These are phyloP conservation scores for Emydoidea blandingii DNA, from an alignment of 2,797 vertebrate genomes.

Conservation along the genomic window DNA sequence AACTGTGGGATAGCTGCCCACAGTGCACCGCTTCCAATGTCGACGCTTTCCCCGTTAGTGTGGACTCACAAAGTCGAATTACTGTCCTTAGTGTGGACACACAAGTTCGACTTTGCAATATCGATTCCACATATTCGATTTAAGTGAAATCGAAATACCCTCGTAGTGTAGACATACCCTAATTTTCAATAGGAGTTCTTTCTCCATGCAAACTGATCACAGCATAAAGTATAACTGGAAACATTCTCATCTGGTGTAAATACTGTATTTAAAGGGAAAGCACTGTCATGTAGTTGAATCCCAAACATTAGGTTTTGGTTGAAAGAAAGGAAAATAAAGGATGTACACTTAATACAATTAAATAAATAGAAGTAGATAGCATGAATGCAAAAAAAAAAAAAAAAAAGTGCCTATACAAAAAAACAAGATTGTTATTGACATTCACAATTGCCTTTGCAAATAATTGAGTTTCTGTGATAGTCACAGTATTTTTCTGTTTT, in stretches of 20 bases:
- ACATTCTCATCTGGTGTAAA: constrained; percentile 51
- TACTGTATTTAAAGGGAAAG: not conserved
- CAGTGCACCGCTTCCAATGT: too few relatives aligned
- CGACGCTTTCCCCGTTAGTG: too few relatives aligned
- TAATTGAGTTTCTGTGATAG: not conserved
- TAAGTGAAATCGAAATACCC: too few relatives aligned
- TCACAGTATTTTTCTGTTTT: not conserved
- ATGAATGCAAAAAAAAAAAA: not conserved
- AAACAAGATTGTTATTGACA: not conserved
- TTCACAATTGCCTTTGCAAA: not conserved
- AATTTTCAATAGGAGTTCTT: constrained; percentile 26
- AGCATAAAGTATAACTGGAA: constrained; percentile 30
- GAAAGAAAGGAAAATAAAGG: not conserved
- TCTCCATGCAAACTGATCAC: constrained; percentile 11
- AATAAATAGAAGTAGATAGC: not conserved
- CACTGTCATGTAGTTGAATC: not conserved
- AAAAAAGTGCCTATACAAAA: not conserved
- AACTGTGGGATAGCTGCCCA: too few relatives aligned
- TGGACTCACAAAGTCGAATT: too few relatives aligned
- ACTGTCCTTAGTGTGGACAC: too few relatives aligned
- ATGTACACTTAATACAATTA: not conserved
- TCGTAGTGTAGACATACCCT: too few relatives aligned
- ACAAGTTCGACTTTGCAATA: too few relatives aligned
- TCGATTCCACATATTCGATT: too few relatives aligned
- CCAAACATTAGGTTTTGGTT: not conserved